Evolutionary conservation across 2,113 vertebrate species (phyloP), one percentile per base, ranked within the genome.

Genomic region (Ornithorhynchus anatinus): DNA sequence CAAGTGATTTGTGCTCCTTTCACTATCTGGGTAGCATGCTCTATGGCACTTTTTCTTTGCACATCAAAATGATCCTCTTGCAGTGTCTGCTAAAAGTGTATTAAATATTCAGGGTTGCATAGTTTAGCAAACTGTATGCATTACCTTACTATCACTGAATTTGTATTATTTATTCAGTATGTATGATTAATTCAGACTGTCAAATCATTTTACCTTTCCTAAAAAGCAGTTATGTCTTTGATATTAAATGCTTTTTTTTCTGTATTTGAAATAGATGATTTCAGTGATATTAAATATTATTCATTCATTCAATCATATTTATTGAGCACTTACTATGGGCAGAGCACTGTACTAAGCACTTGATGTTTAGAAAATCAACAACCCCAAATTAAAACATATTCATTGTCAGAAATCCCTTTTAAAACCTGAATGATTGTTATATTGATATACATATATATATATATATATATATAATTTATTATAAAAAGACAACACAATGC

Each of bases 221-320:
- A 85, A 82, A 54, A 70, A 80, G 16, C 65, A 59, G 51, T 22
- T 3, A 5, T 47, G 15, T 57, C 14, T 32, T 79, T 69, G 69
- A 39, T 73, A 37, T 32, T 62, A 20, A 75, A 59, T 52, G 39
- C 66, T 0, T 8, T 39, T 27, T 65, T 59, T 64, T 20, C 8
- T 6, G 11, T 37, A 77, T 67, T 42, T 58, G 10, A n/a, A 79
- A 68, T 5, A 15, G 15, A 31, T 1, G 0, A 22, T 39, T 77
- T 44, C 23, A 62, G 27, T 62, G 72, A 51, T 40, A 57, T 22
- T 35, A 32, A 40, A 36, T 66, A 45, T 40, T 67, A 12, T n/a
- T n/a, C n/a, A n/a, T n/a, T n/a, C n/a, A n/a, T n/a, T n/a, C n/a
- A n/a, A n/a, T n/a, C n/a, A n/a, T n/a, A n/a, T n/a, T n/a, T n/a